Base-by-base conservation (phyloP, 2,888 invertebrate species). In the Pristionchus arcanus region DNA sequence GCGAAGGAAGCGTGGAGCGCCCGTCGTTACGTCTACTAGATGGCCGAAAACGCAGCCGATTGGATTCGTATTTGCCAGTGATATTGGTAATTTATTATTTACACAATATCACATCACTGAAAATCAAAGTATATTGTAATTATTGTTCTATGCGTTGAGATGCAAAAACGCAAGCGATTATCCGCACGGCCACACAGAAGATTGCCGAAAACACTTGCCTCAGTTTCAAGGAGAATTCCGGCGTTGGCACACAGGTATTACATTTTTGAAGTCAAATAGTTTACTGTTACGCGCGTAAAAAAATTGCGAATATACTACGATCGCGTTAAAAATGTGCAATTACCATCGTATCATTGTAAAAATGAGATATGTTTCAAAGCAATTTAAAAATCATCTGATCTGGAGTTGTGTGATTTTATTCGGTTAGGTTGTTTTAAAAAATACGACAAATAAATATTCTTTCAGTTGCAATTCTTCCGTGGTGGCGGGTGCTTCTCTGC, bases 391-490 rank as follows among this genome's bases (percentile, higher is more conserved):
- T 42, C 11, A 11, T 42, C 42, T 42, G 3, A 3, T 5, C 42
- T 42, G 3, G 42, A 5, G 42, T 42, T 42, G 42, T 5, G 42
- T 42, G 42, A 42, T 42, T 77, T 15, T n/a, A n/a, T n/a, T n/a
- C n/a, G n/a, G n/a, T n/a, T n/a, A n/a, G n/a, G n/a, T n/a, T 21
- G 2, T 31, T 31, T 15, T 2, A 1, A 25, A 7, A n/a, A 31
- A 37, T 3, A 42, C 21, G 3, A 81, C 9, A 7, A 1, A n/a
- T 49, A 49, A 25, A 42, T n/a, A n/a, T 5, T 1, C 11, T 63
- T 87, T 3, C 87, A 87, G 87, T 34, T 87, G 37, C 66, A 87
- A 63, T 87, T 87, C 49, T 37, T 16, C n/a, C 53, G 42, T 0
- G 87, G 87, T 19, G 66, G 42, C 1, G 87, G 87, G 0, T 87